A percentile compares a stretch with the other conserved stretches of the same genome.
Conservation (phyloP, 2,888 invertebrate species). For the Agrochola lota region DNA sequence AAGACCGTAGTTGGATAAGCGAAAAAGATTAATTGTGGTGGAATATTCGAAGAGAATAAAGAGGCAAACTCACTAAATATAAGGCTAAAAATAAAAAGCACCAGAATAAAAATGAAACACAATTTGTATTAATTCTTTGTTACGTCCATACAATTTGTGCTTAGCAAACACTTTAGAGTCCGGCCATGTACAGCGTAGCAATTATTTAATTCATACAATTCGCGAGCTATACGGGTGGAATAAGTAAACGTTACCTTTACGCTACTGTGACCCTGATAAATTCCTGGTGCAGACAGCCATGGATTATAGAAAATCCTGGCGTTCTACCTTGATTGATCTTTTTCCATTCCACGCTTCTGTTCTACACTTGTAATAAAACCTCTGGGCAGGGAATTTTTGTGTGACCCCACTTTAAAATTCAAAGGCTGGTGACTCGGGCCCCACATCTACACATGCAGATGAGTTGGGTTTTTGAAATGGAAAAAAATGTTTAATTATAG, state of each 20-base stretch:
- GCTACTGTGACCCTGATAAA: conserved; percentile 39
- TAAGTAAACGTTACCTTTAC: conserved; percentile 43
- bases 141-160: conserved; percentile 15
- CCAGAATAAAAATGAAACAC: neutral
- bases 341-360: conserved; percentile 17
- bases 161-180: conserved; percentile 17
- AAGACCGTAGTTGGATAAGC: conserved; percentile 5
- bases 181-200: conserved; percentile 34
- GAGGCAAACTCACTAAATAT: neutral
- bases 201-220: conserved; percentile 52
- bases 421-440: conserved; percentile 14
- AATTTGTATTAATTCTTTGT: conserved; percentile 18
- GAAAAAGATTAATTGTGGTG: conserved; percentile 29
- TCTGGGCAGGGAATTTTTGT: conserved; percentile 8
- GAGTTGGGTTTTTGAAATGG: neutral
- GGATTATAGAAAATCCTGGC: conserved; percentile 46
- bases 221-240: conserved; percentile 29
- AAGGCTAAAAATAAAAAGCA: conserved; percentile 2
- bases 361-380: conserved; percentile 12
- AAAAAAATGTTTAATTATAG: conserved; percentile 35
- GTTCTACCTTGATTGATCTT: conserved; percentile 41
- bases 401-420: conserved; percentile 29
- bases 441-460: conserved; percentile 1
- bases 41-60: conserved; percentile 1
- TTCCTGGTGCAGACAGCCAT: conserved; percentile 34